Evolutionary conservation across 2,888 invertebrate genomes (phyloP).

Genomic region (Drosophila lutescens): DNA sequence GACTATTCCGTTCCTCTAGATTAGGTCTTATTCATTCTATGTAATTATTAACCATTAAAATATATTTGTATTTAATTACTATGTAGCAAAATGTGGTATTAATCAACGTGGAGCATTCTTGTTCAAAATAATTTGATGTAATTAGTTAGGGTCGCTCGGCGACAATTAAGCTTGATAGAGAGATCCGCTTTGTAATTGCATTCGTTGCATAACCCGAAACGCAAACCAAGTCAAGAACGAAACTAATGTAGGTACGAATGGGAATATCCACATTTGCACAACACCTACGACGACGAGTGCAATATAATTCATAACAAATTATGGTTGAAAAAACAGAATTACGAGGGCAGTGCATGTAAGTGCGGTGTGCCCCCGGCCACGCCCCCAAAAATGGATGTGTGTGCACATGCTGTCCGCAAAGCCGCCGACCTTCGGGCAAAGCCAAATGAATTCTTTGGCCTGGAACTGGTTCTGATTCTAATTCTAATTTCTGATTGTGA

Average conservation of each 20-base stretch:
- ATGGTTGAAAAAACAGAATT: conserved; percentile 35
- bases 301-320: conserved; percentile 53
- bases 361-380: conserved; percentile 36
- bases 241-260: conserved; percentile 49
- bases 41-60: conserved; percentile 13
- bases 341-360: conserved; percentile 28
- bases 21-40: background rate
- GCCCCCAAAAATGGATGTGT: conserved; percentile 38
- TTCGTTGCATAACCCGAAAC: conserved; percentile 54
- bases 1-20: background rate
- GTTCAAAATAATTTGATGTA: conserved; percentile 56
- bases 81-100: conserved; percentile 12
- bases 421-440: conserved; percentile 64
- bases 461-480: conserved; percentile 67
- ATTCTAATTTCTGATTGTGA: background rate
- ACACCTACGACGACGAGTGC: conserved; percentile 35
- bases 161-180: conserved; percentile 54
- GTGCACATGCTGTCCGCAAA: conserved; percentile 36
- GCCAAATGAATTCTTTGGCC: conserved; percentile 53
- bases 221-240: conserved; percentile 42
- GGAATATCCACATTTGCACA: conserved; percentile 15
- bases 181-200: conserved; percentile 72
- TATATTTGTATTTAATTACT: conserved; percentile 31
- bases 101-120: conserved; percentile 46
- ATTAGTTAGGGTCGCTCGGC: conserved; percentile 41